Conservation (phyloP, 2,888 invertebrate genomes). For the Nephrotoma guestfalica region DNA sequence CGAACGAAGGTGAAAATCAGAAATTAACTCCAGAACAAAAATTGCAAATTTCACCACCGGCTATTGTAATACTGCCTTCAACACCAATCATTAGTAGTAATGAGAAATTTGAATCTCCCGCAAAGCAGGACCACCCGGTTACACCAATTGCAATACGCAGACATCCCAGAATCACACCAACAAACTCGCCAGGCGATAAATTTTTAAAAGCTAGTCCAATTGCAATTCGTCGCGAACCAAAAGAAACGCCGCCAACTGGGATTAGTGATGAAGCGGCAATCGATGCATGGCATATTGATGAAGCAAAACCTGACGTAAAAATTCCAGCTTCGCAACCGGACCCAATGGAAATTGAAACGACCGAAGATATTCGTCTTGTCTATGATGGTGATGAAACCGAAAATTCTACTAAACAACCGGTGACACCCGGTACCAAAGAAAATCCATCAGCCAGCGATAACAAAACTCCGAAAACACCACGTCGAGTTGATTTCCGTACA, state of each 20-base stretch:
- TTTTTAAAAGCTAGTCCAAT: conserved; percentile 20
- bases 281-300: conserved; percentile 23
- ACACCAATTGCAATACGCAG: conserved; percentile 29
- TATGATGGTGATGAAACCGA: conserved; percentile 27
- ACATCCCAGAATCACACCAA: conserved; percentile 19
- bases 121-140: conserved; percentile 22
- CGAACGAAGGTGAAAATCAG: not conserved
- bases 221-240: conserved; percentile 27
- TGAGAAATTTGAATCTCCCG: conserved; percentile 28
- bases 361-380: conserved; percentile 44
- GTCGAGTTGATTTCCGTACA: conserved; percentile 59
- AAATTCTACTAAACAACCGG: not conserved
- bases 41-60: not conserved
- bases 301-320: conserved; percentile 16
- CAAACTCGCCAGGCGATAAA: conserved; percentile 5
- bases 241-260: conserved; percentile 16
- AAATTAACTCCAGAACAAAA: conserved; percentile 7
- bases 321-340: not conserved
- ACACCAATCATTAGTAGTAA: conserved; percentile 23
- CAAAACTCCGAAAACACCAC: conserved; percentile 38
- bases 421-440: not conserved
- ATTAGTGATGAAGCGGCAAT: conserved; percentile 23
- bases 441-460: not conserved
- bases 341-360: conserved; percentile 28
- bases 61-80: not conserved